Conservation (phyloP, 2,888 invertebrate species). For the Ischnus inquisitorius region DNA sequence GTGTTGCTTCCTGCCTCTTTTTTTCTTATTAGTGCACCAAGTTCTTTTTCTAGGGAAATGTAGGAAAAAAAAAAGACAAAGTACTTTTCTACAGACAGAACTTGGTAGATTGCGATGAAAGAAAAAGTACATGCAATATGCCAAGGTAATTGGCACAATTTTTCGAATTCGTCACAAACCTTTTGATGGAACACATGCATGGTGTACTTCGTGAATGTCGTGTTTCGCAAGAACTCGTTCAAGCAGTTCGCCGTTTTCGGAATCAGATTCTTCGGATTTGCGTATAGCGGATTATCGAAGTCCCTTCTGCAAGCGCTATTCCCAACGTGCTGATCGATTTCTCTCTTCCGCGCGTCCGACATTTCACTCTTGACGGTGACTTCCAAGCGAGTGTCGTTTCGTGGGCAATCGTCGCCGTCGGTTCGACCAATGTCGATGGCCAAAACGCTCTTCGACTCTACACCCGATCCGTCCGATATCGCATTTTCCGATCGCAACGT, state of each 20-base stretch:
- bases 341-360: slow-evolving; percentile 81
- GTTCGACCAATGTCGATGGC: slow-evolving; percentile 79
- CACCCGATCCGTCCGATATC: no score
- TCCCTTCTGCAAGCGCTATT: slow-evolving; percentile 75
- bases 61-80: no score
- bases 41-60: no score
- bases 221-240: slow-evolving; percentile 72
- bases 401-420: slow-evolving; percentile 79
- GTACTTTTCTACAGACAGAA: no score
- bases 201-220: slow-evolving; percentile 82
- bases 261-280: slow-evolving; percentile 72
- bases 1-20: no score
- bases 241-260: slow-evolving; percentile 77
- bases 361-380: slow-evolving; percentile 80
- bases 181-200: slow-evolving; percentile 78
- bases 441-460: slow-evolving; percentile 77
- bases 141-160: background rate
- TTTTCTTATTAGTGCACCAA: no score
- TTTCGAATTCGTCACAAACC: slow-evolving; percentile 52
- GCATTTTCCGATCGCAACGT: no score
- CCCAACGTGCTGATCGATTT: slow-evolving; percentile 69
- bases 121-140: background rate
- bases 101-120: no score
- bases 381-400: slow-evolving; percentile 79
- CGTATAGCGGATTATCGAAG: slow-evolving; percentile 72